Evolutionary conservation across 2,797 vertebrate species (phyloP), one percentile per base, ranked within the genome.

Genomic region (Pipistrellus kuhlii): DNA sequence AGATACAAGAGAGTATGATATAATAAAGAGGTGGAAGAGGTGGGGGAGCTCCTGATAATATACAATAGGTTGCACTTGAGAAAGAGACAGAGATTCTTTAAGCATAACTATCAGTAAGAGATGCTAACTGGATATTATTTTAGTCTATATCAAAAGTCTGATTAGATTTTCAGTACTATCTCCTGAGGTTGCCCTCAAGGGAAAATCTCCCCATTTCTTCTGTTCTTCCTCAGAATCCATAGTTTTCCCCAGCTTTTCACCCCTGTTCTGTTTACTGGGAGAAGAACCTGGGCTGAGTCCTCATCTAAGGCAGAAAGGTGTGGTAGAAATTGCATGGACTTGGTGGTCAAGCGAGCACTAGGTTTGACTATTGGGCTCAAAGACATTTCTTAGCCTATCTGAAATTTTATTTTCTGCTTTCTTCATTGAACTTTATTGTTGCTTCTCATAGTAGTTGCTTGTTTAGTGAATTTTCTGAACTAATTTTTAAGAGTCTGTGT

Each of bases 261-360:
- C 32, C 5, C 3, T 21, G 5, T 51, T 46, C 12, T 48, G 4
- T 72, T 87, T 20, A n/a, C 7, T 83, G 21, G 4, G 14, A 76
- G 68, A 64, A 73, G 6, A 90, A 57, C 55, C 2, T 30, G 38
- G 27, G 7, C 10, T 12, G 27, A 51, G 46, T 20, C n/a, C 9
- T 21, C 35, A 1, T 2, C 48, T 59, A 48, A 2, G 14, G 64
- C 38, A 44, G 48, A 20, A 7, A 0, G 1, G 1, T 55, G 7
- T 69, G 18, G 51, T 32, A 41, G 62, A 78, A 77, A 77, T 2
- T 5, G 21, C 13, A 10, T n/a, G 3, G 44, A 48, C 5, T 27
- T 72, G 38, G 27, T 83, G 66, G 38, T 38, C 25, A 55, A 23
- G n/a, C 2, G 27, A 80, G 64, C 30, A 4, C 11, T 83, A 13